A percentile compares a stretch with the other conserved stretches of the same genome.
Conservation (phyloP, 2,888 invertebrate species). For the Ectemnius continuus region DNA sequence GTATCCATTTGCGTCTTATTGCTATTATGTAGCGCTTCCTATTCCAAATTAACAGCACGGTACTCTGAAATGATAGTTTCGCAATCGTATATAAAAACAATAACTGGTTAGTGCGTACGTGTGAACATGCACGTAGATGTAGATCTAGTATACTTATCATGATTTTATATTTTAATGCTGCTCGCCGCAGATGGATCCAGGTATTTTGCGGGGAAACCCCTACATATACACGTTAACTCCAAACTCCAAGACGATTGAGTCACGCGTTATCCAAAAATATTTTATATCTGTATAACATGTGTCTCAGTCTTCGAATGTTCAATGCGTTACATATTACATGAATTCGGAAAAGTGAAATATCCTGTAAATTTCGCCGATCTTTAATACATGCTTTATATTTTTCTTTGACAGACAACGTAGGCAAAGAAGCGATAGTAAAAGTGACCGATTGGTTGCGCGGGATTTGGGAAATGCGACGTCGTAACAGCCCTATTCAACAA, state of each 20-base stretch:
- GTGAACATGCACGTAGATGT: constrained; percentile 10
- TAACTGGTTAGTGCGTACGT: constrained; percentile 29
- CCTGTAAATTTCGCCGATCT: not conserved
- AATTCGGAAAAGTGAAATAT: no score
- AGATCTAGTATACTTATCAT: constrained; percentile 30
- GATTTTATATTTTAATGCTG: constrained; percentile 56
- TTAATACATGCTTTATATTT: constrained; percentile 13
- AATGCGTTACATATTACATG: no score
- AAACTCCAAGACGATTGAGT: not conserved
- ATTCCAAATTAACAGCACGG: not conserved
- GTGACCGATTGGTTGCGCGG: constrained; percentile 74
- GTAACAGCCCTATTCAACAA: constrained; percentile 84
- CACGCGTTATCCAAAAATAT: not conserved
- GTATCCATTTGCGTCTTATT: not conserved
- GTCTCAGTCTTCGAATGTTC: not conserved
- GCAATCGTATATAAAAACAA: constrained; percentile 42
- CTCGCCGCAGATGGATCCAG: constrained; percentile 69
- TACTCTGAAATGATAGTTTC: constrained; percentile 35
- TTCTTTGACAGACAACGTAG: constrained; percentile 67
- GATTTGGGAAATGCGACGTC: constrained; percentile 81
- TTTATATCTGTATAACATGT: not conserved
- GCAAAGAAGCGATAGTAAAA: constrained; percentile 71
- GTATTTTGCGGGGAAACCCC: constrained; percentile 51
- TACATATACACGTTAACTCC: not conserved
- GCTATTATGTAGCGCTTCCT: not conserved